phyloP scores from a whole-genome alignment of 64 coral and sea anemone genomes.

The Montipora foliosa region DNA sequence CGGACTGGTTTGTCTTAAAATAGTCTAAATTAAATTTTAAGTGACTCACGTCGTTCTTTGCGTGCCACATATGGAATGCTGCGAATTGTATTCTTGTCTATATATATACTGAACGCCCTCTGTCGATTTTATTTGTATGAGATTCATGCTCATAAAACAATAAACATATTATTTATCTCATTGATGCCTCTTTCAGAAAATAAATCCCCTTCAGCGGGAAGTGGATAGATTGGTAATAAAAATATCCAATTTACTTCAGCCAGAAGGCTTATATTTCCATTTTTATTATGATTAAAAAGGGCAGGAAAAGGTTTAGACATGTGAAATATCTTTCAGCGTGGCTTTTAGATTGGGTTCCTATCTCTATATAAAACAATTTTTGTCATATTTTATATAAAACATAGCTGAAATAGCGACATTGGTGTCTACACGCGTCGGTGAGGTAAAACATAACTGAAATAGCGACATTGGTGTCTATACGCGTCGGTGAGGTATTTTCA shows the following conservation, averaged over 20 bases:
- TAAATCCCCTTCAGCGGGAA: neutral
- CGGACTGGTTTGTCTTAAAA: neutral
- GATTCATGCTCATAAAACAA: neutral
- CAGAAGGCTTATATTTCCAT: too few species aligned
- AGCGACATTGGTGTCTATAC: neutral
- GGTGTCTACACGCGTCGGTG: neutral
- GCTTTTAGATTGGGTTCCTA: neutral
- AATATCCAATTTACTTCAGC: neutral
- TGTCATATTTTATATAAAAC: conserved; percentile 23
- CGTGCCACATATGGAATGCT: neutral
- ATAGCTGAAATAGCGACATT: neutral
- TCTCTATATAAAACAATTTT: neutral
- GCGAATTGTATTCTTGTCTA: neutral
- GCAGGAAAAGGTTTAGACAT: neutral
- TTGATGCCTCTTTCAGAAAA: neutral
- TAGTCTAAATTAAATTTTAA: neutral
- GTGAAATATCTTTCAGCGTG: conserved; percentile 38
- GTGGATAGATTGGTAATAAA: neutral
- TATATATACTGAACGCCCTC: neutral
- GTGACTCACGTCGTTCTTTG: neutral
- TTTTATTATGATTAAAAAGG: too few species aligned
- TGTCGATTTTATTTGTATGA: neutral
- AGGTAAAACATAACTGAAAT: neutral
- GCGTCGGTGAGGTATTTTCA: too few species aligned
- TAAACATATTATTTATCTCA: neutral